Percentiles rank a stretch among this genome's conserved stretches.
These are phyloP conservation scores for Colossoma macropomum DNA, from an alignment of 2,113 vertebrate genomes.

Conservation along the genomic window DNA sequence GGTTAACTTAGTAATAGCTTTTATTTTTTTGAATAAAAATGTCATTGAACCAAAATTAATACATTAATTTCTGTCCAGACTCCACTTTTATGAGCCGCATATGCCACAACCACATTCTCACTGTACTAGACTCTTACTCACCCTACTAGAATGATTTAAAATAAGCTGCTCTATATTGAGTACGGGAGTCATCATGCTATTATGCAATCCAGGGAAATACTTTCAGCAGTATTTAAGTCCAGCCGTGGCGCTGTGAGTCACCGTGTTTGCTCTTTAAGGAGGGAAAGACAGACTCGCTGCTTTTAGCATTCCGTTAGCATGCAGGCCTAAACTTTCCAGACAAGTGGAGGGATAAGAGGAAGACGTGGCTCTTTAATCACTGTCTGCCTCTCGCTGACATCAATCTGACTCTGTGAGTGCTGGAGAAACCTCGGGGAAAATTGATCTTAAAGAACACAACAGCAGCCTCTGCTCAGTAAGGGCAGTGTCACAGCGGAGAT, in stretches of 20 bases:
- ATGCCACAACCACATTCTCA: no score
- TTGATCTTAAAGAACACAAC: neutral
- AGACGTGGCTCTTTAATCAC: neutral
- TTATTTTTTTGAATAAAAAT: no score
- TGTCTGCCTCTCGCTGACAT: neutral
- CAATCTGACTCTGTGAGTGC: neutral
- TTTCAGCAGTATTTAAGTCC: neutral
- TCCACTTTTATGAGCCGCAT: no score
- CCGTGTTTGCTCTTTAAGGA: neutral
- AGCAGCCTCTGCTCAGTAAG: neutral
- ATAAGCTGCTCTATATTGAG: no score
- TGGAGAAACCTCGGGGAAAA: neutral
- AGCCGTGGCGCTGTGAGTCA: neutral
- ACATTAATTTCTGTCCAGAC: no score
- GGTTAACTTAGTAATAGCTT: no score
- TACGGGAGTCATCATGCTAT: neutral
- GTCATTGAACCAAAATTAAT: no score
- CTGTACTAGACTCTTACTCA: no score
- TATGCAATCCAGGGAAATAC: neutral
- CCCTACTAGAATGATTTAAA: no score
- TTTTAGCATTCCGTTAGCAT: neutral
- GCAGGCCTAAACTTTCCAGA: neutral
- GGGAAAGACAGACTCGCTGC: neutral
- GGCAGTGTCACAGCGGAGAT: neutral
- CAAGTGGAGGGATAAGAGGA: neutral